Evolutionary conservation across 2,797 vertebrate genomes (phyloP), one percentile per base, ranked within the genome.

Genomic region (Onychomys leucogaster): DNA sequence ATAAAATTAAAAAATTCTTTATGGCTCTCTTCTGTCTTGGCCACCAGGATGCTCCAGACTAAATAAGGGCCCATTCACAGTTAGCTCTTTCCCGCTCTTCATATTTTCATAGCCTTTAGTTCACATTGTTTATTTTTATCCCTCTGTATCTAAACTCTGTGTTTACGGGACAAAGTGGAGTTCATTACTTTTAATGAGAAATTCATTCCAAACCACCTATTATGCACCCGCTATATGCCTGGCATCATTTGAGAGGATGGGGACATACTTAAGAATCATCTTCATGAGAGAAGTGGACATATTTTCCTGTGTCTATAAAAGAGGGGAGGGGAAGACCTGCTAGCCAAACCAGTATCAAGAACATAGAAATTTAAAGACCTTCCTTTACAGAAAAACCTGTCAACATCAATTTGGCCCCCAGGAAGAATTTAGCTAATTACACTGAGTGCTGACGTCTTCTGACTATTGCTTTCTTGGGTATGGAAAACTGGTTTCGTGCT

Each of bases 1-100:
- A 91, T 73, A 94, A 95, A 65, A 94, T 73, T 81, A 73, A 73
- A 93, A 96, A 94, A 86, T 37, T 92, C 81, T 67, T 46, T 88
- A 46, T 84, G 61, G 63, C 94, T 95, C 89, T 88, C 80, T 85
- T 96, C 77, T 94, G 76, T 83, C 52, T 87, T 90, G 83, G 63
- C 75, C 91, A 25, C 82, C 76, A 94, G 93, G 41, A 95, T 89
- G 75, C 88, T 96, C 29, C 80, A 25, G 34, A 34, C 34, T 82
- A 37, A 96, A 75, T 57, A 76, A 95, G 3, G 7, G 32, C 16
- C 32, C 46, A 73, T 75, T 92, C 71, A 92, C 25, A 94, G 27
- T 34, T 77, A 89, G 77, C 71, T 21, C 21, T 93, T 88, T 96
- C 61, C 76, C 91, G 46, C 14, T 88, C 11, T 76, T 61, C 43